These are phyloP conservation scores for Cichlasoma orientale DNA, from an alignment of 2,797 vertebrate species.

Conservation along the genomic window DNA sequence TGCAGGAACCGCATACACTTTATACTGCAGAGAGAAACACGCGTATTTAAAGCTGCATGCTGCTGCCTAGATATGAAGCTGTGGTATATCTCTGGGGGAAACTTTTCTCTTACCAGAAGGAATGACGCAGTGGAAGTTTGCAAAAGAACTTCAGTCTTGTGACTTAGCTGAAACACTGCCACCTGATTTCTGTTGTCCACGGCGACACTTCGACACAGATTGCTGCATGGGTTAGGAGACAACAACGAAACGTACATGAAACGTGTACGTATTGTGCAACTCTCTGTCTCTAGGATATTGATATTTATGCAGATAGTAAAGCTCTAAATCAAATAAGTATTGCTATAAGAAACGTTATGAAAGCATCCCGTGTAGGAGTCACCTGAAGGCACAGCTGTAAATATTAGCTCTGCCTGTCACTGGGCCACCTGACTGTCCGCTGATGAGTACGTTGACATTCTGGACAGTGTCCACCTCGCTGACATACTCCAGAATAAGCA, in stretches of 20 bases:
- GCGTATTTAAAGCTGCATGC: not conserved
- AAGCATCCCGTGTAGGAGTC: not conserved
- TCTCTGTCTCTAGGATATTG: not conserved
- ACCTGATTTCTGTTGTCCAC: slow-evolving; percentile 81
- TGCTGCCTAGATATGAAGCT: not conserved
- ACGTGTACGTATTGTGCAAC: not conserved
- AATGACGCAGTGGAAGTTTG: slow-evolving; percentile 77
- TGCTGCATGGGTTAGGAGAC: slow-evolving; percentile 72
- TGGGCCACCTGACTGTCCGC: slow-evolving; percentile 61
- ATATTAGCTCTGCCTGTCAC: slow-evolving; percentile 82
- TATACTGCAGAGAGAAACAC: slow-evolving; percentile 81
- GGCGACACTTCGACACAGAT: slow-evolving; percentile 87
- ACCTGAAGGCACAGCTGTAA: slow-evolving; percentile 92
- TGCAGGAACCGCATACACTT: slow-evolving; percentile 85
- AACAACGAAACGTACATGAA: not conserved
- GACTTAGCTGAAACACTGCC: slow-evolving; percentile 79
- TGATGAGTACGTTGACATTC: slow-evolving; percentile 78
- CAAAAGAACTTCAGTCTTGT: slow-evolving; percentile 82
- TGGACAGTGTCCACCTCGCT: slow-evolving; percentile 79
- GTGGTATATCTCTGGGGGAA: not conserved
- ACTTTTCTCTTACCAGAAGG: slow-evolving; percentile 83
- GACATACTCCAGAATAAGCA: slow-evolving; percentile 88
- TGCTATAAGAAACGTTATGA: not conserved
- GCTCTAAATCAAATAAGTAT: not conserved
- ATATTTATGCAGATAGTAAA: not conserved